These are phyloP conservation scores for Podarcis muralis DNA, from an alignment of 2,113 vertebrate species.

Conservation along the genomic window DNA sequence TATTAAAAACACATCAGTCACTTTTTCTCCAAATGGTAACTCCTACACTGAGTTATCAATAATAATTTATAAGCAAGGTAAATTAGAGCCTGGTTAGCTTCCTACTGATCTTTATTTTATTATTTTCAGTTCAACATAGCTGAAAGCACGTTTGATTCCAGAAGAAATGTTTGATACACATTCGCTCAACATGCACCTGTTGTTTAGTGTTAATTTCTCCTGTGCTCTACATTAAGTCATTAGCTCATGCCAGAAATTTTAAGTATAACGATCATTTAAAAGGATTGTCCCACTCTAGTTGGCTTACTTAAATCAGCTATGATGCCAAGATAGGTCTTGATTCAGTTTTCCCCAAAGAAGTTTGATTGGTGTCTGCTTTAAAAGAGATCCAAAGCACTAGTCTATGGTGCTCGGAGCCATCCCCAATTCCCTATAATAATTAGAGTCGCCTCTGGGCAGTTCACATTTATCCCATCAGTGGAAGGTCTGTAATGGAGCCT, in stretches of 20 bases:
- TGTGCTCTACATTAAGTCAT: constrained; percentile 17
- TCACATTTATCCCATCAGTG: background rate
- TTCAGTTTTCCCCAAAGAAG: background rate
- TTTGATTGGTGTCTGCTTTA: background rate
- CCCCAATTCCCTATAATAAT: constrained; percentile 2
- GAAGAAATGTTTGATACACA: background rate
- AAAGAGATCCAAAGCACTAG: background rate
- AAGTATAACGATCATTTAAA: constrained; percentile 8
- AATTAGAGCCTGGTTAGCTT: constrained; percentile 32
- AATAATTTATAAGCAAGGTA: constrained; percentile 39
- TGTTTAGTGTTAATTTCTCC: constrained; percentile 27
- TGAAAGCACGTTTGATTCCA: constrained; percentile 7
- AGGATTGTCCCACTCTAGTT: constrained; percentile 8
- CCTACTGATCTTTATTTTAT: constrained; percentile 29
- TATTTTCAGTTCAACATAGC: constrained; percentile 18
- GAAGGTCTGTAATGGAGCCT: background rate
- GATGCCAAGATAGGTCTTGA: constrained; percentile 13
- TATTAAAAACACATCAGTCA: constrained; percentile 36
- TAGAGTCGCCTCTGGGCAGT: constrained; percentile 32
- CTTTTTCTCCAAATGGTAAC: constrained; percentile 19
- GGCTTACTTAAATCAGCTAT: constrained; percentile 9
- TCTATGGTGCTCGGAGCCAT: background rate
- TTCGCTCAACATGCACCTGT: background rate
- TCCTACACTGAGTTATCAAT: constrained; percentile 12
- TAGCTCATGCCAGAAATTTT: background rate